Conservation (phyloP, 1,140 invertebrate genomes). For the Drosophila pallidifrons region DNA sequence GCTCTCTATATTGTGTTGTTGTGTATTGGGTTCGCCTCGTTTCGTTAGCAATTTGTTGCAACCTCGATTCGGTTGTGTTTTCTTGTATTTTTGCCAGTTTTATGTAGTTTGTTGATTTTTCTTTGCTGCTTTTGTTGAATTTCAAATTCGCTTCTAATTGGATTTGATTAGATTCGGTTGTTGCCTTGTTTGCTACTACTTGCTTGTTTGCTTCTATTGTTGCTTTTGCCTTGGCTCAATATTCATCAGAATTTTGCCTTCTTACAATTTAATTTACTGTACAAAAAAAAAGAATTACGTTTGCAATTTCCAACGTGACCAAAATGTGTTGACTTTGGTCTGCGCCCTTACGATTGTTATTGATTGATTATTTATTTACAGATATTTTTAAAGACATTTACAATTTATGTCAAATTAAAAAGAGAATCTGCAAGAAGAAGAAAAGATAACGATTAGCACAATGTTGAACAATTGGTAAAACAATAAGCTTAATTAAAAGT, state of each 20-base stretch:
- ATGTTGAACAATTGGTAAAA: too few species aligned
- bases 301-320: conserved; percentile 27
- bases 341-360: conserved; percentile 42
- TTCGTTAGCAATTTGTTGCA: conserved; percentile 29
- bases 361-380: conserved; percentile 67
- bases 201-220: too few species aligned
- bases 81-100: conserved; percentile 4
- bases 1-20: conserved; percentile 5
- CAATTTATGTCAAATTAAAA: conserved; percentile 68
- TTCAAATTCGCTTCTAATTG: conserved; percentile 47
- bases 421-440: conserved; percentile 69
- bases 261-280: conserved; percentile 64
- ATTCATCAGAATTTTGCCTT: conserved; percentile 26
- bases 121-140: conserved; percentile 11
- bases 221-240: conserved; percentile 12
- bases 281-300: conserved; percentile 43
- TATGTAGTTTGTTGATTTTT: conserved; percentile 3
- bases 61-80: conserved; percentile 28
- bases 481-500: too few species aligned
- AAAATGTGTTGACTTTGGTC: conserved; percentile 34
- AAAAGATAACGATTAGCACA: neutral
- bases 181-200: conserved; percentile 18
- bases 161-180: conserved; percentile 51
- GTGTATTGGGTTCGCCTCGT: conserved; percentile 1
- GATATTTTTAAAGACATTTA: conserved; percentile 54